Base-by-base conservation (phyloP, 2,797 vertebrate genomes). In the Sciurus carolinensis region DNA sequence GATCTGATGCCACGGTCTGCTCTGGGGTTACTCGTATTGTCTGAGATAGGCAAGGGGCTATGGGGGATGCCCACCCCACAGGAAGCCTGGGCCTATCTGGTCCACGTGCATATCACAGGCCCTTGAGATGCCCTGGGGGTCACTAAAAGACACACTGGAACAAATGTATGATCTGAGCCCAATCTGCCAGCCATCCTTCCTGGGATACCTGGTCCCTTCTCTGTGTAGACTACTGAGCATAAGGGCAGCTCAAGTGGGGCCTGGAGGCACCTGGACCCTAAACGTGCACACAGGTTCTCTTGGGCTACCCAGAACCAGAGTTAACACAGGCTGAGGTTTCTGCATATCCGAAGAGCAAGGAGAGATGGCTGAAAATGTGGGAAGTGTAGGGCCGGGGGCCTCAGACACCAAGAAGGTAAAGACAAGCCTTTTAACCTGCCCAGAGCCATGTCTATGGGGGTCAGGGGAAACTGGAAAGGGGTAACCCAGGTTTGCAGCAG, bases 311-410 rank as follows among this genome's bases (percentile, higher is more conserved):
- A 71, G 79, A 42, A 7, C 15, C 5, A 11, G 57, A 44, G 54
- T 26, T 62, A 47, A 44, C 15, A 67, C 11, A 18, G 52, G 39
- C 20, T 90, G 77, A 44, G 30, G 28, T n/a, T 59, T 57, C 28
- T 11, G 15, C 0, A 1, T 28, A 36, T 5, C 14, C 6, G 14
- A 22, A 8, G 47, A 42, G 7, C 26, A 44, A 5, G 3, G 33
- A 83, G 47, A 28, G 44, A 71, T 24, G 50, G 50, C 14, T 26
- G 52, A 36, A 13, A 67, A 22, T 30, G 1, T 7, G 9, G 71
- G 44, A 18, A 52, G 42, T 20, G 17, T 11, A 13, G 39, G 12
- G 7, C 26, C 5, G 22, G 62, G 18, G 39, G 47, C 5, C 11
- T 8, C 12, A 42, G 3, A 24, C 26, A 30, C 8, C 24, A 42